Evolutionary conservation across 2,797 vertebrate genomes (phyloP).

Genomic region (Malurus leucopterus): DNA sequence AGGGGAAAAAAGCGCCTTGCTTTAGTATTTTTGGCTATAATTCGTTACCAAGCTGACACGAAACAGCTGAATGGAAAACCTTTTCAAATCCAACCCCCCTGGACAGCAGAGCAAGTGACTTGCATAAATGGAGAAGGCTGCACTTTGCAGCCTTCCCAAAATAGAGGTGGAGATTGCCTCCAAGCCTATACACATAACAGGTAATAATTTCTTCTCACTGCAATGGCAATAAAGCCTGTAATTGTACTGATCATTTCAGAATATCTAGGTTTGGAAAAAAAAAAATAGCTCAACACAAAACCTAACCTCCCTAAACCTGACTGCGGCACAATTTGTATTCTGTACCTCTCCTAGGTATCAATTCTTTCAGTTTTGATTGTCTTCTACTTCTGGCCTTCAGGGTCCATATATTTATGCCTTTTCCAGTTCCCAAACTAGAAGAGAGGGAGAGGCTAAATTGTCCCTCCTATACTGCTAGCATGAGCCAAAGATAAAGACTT

Average conservation of each 20-base stretch:
- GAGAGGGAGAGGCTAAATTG: background rate
- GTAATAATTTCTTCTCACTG: background rate
- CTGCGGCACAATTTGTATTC: background rate
- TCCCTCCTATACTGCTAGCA: background rate
- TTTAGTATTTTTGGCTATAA: background rate
- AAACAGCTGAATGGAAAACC: background rate
- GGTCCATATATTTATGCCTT: background rate
- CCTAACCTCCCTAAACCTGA: accelerated
- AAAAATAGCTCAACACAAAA: accelerated
- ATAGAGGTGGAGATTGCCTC: background rate
- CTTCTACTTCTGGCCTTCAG: background rate
- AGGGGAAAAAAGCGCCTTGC: background rate
- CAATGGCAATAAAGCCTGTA: background rate
- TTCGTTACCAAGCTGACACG: background rate
- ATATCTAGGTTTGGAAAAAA: background rate
- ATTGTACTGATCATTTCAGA: background rate
- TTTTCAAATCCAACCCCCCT: background rate
- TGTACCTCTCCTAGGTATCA: background rate
- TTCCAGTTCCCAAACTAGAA: background rate
- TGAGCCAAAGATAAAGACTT: background rate
- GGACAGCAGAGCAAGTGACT: background rate
- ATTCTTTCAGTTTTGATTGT: background rate
- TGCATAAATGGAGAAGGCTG: background rate
- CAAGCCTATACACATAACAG: background rate
- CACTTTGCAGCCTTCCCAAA: background rate